Percentiles rank a stretch among this genome's conserved stretches.
These are phyloP conservation scores for Crossocerus cetratus DNA, from an alignment of 2,888 invertebrate species.

Conservation along the genomic window DNA sequence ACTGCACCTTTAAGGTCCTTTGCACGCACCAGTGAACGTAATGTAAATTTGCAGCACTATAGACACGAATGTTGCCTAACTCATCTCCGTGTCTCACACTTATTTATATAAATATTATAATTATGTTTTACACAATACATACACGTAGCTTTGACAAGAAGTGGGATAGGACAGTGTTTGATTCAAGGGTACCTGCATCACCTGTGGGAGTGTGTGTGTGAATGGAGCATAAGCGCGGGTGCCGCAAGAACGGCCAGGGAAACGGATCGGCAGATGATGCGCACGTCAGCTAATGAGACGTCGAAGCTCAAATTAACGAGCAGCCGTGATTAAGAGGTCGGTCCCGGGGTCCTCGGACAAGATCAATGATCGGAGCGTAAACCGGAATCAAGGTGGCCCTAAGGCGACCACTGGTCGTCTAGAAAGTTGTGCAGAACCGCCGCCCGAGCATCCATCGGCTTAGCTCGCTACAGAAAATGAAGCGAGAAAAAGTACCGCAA, in stretches of 20 bases:
- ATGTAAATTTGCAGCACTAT: too few species aligned
- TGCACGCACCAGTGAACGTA: too few species aligned
- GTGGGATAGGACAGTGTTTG: too few species aligned
- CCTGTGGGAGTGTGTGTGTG: too few species aligned
- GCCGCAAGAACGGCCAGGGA: not conserved
- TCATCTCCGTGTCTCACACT: too few species aligned
- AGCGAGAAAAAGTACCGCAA: conserved; percentile 14
- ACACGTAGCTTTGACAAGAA: too few species aligned
- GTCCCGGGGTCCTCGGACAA: conserved; percentile 55
- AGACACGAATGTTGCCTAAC: too few species aligned
- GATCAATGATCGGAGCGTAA: conserved; percentile 55
- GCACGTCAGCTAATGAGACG: conserved; percentile 19
- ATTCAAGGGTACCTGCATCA: too few species aligned
- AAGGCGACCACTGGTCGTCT: conserved; percentile 48
- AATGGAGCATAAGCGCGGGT: not conserved
- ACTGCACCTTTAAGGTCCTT: too few species aligned
- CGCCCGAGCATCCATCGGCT: conserved; percentile 40
- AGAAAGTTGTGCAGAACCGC: conserved; percentile 53
- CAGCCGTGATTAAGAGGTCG: conserved; percentile 42
- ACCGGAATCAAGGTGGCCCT: conserved; percentile 46
- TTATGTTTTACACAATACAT: too few species aligned
- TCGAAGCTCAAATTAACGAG: conserved; percentile 24
- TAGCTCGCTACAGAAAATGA: conserved; percentile 15
- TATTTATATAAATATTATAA: too few species aligned
- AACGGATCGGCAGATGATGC: not conserved